Evolutionary conservation across 2,888 invertebrate species (phyloP).

Genomic region (Mactromeris polynyma): DNA sequence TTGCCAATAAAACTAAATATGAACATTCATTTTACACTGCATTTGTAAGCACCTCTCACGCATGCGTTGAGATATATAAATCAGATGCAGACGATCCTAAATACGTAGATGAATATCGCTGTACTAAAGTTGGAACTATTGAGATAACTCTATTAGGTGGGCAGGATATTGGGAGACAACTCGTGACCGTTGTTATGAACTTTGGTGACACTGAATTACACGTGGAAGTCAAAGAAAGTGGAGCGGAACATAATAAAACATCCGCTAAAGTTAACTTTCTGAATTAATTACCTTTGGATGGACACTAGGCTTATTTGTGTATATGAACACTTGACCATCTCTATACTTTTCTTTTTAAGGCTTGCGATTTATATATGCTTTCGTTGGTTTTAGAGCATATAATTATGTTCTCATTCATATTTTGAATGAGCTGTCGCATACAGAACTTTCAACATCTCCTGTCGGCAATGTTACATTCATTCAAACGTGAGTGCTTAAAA

Average conservation of each 20-base stretch:
- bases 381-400: too few relatives aligned
- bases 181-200: conserved; percentile 53
- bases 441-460: too few relatives aligned
- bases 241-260: conserved; percentile 9
- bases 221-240: conserved; percentile 51
- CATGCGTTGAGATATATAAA: conserved; percentile 54
- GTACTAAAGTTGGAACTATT: conserved; percentile 41
- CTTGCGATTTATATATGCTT: too few relatives aligned
- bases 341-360: too few relatives aligned
- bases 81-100: conserved; percentile 41
- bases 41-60: not conserved
- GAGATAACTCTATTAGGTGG: not conserved
- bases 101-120: conserved; percentile 46
- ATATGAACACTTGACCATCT: too few relatives aligned
- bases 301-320: too few relatives aligned
- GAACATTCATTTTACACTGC: conserved; percentile 38
- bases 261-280: conserved; percentile 22
- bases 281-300: not conserved
- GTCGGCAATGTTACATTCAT: too few relatives aligned
- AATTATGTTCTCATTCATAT: too few relatives aligned
- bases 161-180: not conserved
- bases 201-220: conserved; percentile 62
- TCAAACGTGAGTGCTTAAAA: too few relatives aligned
- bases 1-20: conserved; percentile 41
- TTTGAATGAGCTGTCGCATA: too few relatives aligned